Base-by-base conservation (phyloP, 1,140 invertebrate species). In the Drosophila azteca region DNA sequence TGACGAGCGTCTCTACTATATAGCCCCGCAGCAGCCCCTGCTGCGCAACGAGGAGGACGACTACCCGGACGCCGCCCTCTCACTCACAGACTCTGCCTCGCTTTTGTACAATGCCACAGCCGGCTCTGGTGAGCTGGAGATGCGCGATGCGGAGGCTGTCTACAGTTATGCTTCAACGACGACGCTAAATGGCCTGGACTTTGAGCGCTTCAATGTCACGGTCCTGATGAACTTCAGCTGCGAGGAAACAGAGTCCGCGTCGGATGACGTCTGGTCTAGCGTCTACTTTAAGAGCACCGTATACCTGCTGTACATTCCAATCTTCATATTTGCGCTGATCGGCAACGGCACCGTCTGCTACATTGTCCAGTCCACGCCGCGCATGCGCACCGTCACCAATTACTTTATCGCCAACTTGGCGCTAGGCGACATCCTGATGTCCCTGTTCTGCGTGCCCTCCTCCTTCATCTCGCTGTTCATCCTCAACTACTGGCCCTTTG, bases 361-460 rank as follows among this genome's bases (percentile, higher is more conserved):
- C 83, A 95, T 97, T 6, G 96, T 97, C 1, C 92, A 95, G 55
- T 94, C 94, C 7, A 95, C 95, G 22, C 94, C 95, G 0, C 93
- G 95, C 31, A 97, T 97, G 96, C 94, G 95, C 67, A 97, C 96
- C 0, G 96, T 97, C 1, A 97, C 96, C 2, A 97, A 97, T 82
- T 96, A 95, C 83, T 97, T 97, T 87, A 97, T 97, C 68, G 94
- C 95, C 69, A 97, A 97, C 91, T 92, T 98, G 57, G 96, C 97
- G 0, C 92, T 97, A 7, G 96, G 96, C 20, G 97, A 98, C 90
- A 95, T 98, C 17, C 91, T 97, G 29, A 97, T 97, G 94, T 95
- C 96, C 0, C 73, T 97, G 1, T 95, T 97, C 66, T 97, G 96
- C 84, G 95, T 97, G n/a, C 97, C 97, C 1, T 97, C 97, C 75